Evolutionary conservation across 2,888 invertebrate genomes (phyloP), one percentile per base, ranked within the genome.

Genomic region (Cephus pulcher): DNA sequence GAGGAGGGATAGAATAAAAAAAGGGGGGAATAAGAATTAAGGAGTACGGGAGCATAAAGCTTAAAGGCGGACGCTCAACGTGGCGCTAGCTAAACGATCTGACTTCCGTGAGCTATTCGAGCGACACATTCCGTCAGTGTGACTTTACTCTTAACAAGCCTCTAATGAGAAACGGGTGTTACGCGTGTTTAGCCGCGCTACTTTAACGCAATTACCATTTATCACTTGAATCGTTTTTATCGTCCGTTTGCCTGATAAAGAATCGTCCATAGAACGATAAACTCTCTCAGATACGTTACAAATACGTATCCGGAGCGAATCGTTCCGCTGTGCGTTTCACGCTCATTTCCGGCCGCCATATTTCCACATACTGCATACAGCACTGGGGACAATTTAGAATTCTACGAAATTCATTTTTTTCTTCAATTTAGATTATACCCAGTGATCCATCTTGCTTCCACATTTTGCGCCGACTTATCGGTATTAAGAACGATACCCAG

Each of bases 111-210:
- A 30, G 74, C 74, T 34, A 33, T 74, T 34, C 35, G 74, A 30
- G 37, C 74, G 35, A 81, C 84, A 85, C 88, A 86, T 88, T 88
- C 88, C 87, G 88, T 87, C 88, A 86, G 86, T 86, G 82, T 82
- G 84, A 83, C 85, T 81, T 80, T 56, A 56, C 83, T 82, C 84
- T 85, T 89, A 89, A 90, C 89, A 89, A 90, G 89, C 88, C 87
- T 86, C 87, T 90, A 90, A 90, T 89, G 89, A 90, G 89, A 87
- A 89, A 89, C 89, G 89, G 89, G 89, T 89, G 89, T 89, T 86
- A 88, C 85, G 81, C 86, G 85, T 88, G 86, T 88, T 79, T 84
- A 85, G 85, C 83, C 83, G 85, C 87, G 86, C 85, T 85, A 84
- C 86, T 89, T 88, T 88, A 85, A 82, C 84, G 86, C 86, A 89